Evolutionary conservation across 1,140 invertebrate species (phyloP).

Genomic region (Drosophila mojavensis): DNA sequence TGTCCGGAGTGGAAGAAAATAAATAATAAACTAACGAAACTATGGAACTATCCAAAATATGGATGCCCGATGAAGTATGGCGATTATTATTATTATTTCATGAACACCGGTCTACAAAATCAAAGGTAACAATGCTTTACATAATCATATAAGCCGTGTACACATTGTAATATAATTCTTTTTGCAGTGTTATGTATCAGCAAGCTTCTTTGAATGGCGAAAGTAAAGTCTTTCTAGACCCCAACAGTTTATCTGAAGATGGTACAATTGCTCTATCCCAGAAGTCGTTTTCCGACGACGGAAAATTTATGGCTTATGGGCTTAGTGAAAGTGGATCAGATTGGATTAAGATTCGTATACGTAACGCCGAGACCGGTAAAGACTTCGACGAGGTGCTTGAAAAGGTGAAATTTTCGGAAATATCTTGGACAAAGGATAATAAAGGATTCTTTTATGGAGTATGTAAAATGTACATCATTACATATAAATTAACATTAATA

Average conservation of each 20-base stretch:
- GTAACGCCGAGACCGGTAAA: conserved; percentile 90
- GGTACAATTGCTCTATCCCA: conserved; percentile 94
- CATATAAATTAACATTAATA: not conserved
- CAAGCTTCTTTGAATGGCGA: conserved; percentile 93
- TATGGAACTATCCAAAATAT: conserved; percentile 99
- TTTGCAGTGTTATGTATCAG: conserved; percentile 94
- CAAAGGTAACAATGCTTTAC: conserved; percentile 89
- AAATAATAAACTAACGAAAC: conserved; percentile 91
- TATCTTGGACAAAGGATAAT: conserved; percentile 98
- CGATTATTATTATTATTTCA: conserved; percentile 95
- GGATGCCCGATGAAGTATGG: conserved; percentile 93
- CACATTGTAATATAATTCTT: not conserved
- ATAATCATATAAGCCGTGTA: not conserved
- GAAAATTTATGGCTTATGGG: conserved; percentile 94
- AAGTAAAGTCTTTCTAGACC: conserved; percentile 96
- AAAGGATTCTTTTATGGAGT: conserved; percentile 97
- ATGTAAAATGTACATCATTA: conserved; percentile 67
- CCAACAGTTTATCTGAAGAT: conserved; percentile 96
- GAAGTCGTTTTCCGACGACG: conserved; percentile 95
- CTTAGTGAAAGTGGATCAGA: conserved; percentile 97
- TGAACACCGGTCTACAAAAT: conserved; percentile 98
- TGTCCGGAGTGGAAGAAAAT: conserved; percentile 91
- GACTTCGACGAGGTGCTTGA: conserved; percentile 95
- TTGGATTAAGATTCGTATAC: conserved; percentile 96
- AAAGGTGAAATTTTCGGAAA: conserved; percentile 95